Conservation (phyloP, 1,140 invertebrate genomes). For the Sarcophaga peregrina region DNA sequence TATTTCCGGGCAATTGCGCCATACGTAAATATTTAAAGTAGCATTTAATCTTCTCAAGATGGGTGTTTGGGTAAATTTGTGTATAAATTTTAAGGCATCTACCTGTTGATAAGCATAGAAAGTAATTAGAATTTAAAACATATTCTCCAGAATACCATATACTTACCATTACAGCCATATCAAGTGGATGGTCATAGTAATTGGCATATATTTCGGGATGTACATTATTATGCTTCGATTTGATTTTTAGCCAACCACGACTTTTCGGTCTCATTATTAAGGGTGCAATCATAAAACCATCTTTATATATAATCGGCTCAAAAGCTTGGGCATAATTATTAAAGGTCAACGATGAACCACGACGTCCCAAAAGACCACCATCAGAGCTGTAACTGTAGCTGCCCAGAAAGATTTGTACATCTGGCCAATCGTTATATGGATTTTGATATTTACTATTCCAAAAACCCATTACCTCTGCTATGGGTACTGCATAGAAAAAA, state of each 20-base stretch:
- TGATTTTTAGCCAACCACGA: slow-evolving; percentile 75
- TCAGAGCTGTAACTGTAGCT: slow-evolving; percentile 79
- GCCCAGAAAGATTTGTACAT: slow-evolving; percentile 81
- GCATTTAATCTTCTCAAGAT: slow-evolving; percentile 75
- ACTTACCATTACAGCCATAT: slow-evolving; percentile 76
- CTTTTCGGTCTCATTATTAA: slow-evolving; percentile 78
- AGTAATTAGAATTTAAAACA: slow-evolving; percentile 10
- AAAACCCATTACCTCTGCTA: slow-evolving; percentile 81
- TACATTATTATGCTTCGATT: slow-evolving; percentile 73
- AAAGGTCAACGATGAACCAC: slow-evolving; percentile 74
- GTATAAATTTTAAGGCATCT: slow-evolving; percentile 78
- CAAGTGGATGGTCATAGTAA: slow-evolving; percentile 78
- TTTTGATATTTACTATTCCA: slow-evolving; percentile 79
- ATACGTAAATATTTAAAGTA: slow-evolving; percentile 71
- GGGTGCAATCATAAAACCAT: slow-evolving; percentile 75
- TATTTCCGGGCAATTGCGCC: slow-evolving; percentile 72
- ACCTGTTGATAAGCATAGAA: slow-evolving; percentile 66
- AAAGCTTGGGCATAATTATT: slow-evolving; percentile 76
- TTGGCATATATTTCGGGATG: slow-evolving; percentile 85
- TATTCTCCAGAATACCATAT: slow-evolving; percentile 19
- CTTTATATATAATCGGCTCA: slow-evolving; percentile 75
- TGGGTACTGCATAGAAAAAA: slow-evolving; percentile 74
- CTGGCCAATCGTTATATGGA: slow-evolving; percentile 75
- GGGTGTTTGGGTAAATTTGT: slow-evolving; percentile 73
- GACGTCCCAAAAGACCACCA: slow-evolving; percentile 77